phyloP scores from a whole-genome alignment of 2,113 vertebrate genomes.

The Paratilapia polleni region DNA sequence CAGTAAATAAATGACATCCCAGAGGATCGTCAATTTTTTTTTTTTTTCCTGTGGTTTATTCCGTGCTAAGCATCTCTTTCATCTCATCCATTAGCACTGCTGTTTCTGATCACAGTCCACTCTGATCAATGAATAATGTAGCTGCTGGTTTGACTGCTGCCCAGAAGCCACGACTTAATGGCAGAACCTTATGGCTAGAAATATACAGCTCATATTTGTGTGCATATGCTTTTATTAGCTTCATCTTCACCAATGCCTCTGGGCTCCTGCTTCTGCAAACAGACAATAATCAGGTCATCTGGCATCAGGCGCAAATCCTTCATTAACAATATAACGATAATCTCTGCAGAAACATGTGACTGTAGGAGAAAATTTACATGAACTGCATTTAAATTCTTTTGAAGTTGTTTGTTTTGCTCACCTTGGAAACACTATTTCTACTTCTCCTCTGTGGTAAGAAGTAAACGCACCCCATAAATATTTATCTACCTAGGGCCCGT shows the following conservation, averaged over 20 bases:
- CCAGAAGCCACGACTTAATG: conserved; percentile 22
- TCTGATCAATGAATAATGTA: conserved; percentile 34
- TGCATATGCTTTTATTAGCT: conserved; percentile 6
- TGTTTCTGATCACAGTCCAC: conserved; percentile 39
- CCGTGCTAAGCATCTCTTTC: conserved; percentile 33
- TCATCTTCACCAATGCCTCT: conserved; percentile 4
- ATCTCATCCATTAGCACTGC: conserved; percentile 36
- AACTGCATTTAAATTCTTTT: conserved; percentile 77
- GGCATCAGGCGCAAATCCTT: conserved; percentile 52
- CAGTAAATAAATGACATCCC: conserved; percentile 41
- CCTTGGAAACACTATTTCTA: conserved; percentile 79
- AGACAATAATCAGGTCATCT: conserved; percentile 73
- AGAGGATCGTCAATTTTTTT: conserved; percentile 1
- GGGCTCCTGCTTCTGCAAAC: conserved; percentile 47
- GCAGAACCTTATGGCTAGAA: not conserved
- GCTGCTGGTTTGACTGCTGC: conserved; percentile 22
- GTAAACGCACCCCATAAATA: conserved; percentile 79
- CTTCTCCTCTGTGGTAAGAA: conserved; percentile 69
- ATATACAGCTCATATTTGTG: not conserved
- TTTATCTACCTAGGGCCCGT: conserved; percentile 74
- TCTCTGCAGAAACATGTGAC: conserved; percentile 66
- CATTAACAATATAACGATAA: conserved; percentile 64
- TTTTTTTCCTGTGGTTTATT: not conserved
- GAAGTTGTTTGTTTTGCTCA: conserved; percentile 81
- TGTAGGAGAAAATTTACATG: conserved; percentile 66